phyloP scores from a whole-genome alignment of 1,140 invertebrate genomes.

The Caligus rogercresseyi region DNA sequence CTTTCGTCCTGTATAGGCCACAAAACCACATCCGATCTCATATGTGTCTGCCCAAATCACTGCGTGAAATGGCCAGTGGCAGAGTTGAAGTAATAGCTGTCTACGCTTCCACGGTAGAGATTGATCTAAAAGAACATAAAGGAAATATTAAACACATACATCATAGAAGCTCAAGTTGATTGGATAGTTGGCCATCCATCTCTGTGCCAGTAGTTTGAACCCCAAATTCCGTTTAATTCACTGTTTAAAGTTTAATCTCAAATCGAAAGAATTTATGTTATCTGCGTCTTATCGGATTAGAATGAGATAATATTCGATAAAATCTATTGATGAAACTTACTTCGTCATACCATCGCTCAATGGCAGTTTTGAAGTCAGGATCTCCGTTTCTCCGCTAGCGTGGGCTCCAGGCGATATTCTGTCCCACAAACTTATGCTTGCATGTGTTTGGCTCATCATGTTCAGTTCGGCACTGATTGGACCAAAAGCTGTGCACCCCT shows the following conservation, averaged over 20 bases:
- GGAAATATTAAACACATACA: too few species aligned
- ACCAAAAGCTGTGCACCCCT: constrained; percentile 21
- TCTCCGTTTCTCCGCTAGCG: constrained; percentile 17
- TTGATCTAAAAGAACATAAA: too few species aligned
- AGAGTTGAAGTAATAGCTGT: constrained; percentile 18
- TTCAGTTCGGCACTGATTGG: constrained; percentile 19
- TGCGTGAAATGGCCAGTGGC: constrained; percentile 25
- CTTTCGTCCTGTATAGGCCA: not conserved
- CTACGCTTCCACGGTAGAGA: not conserved
- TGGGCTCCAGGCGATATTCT: constrained; percentile 22
- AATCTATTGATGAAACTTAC: constrained; percentile 22
- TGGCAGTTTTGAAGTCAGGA: constrained; percentile 20
- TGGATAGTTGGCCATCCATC: too few species aligned
- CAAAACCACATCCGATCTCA: constrained; percentile 23
- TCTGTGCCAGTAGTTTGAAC: not conserved
- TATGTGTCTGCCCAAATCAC: constrained; percentile 23
- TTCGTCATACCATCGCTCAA: constrained; percentile 22
- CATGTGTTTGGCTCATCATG: constrained; percentile 21
- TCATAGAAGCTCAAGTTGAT: too few species aligned
- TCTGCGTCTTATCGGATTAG: too few species aligned
- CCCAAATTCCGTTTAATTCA: not conserved
- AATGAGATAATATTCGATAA: too few species aligned
- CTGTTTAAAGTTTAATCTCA: constrained; percentile 19
- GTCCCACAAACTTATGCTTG: constrained; percentile 21
- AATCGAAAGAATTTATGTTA: too few species aligned